A percentile compares a stretch with the other conserved stretches of the same genome.
phyloP scores from a whole-genome alignment of 2,888 invertebrate species.

The Cosmia trapezina region DNA sequence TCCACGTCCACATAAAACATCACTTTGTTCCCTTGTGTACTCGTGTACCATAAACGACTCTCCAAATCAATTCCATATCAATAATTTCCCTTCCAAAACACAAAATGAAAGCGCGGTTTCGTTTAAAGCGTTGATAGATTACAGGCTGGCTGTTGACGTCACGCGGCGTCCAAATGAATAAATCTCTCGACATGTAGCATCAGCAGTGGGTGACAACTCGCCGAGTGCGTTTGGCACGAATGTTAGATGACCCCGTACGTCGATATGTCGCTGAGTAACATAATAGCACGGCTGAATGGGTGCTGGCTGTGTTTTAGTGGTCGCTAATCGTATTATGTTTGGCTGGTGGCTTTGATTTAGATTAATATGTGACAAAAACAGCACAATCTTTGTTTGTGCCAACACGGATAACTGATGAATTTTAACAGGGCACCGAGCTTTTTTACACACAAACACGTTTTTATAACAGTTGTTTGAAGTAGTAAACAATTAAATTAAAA shows the following conservation, averaged over 20 bases:
- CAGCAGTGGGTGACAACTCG: conserved; percentile 74
- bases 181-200: conserved; percentile 76
- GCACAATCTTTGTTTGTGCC: conserved; percentile 38
- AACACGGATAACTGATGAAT: conserved; percentile 2
- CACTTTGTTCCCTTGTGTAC: not conserved
- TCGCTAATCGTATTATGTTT: conserved; percentile 56
- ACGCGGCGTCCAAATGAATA: conserved; percentile 74
- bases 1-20: not conserved
- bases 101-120: conserved; percentile 59
- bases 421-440: no score
- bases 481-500: no score
- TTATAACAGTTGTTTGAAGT: no score
- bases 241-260: conserved; percentile 74
- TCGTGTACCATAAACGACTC: not conserved
- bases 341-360: conserved; percentile 48
- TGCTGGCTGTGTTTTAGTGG: conserved; percentile 58
- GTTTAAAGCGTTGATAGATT: conserved; percentile 69
- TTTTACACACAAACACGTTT: no score
- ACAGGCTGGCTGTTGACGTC: conserved; percentile 63
- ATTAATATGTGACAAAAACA: conserved; percentile 58
- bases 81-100: conserved; percentile 27
- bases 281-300: conserved; percentile 58
- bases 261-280: conserved; percentile 58
- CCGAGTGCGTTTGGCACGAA: conserved; percentile 77
- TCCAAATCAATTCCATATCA: conserved; percentile 31